Evolutionary conservation across 2,113 vertebrate genomes (phyloP), one percentile per base, ranked within the genome.

Genomic region (Agelaius tricolor): DNA sequence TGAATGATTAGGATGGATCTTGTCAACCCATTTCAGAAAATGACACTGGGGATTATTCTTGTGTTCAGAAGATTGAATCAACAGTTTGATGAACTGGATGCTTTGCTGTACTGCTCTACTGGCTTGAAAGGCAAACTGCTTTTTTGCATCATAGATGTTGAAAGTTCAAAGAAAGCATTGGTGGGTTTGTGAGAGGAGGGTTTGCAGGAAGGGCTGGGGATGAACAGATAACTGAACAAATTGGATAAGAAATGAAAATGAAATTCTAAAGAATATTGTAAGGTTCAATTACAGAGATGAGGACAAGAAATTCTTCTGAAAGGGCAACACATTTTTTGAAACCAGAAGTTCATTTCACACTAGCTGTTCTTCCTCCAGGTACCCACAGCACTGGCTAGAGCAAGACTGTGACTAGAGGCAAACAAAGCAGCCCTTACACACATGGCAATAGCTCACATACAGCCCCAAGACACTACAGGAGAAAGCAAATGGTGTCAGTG

Each of bases 41-140:
- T n/a, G 41, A 26, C 14, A 55, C 27, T 13, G 16, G 9, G 33
- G 75, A 94, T 96, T 91, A 77, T 58, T 78, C 71, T 80, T 77
- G 46, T 47, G 47, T 51, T 85, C 90, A 71, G 33, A 87, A 82
- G 84, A 95, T 94, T 44, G 93, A 95, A 93, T 75, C 67, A 87
- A 65, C 87, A 76, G 55, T 62, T 90, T 4, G 9, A 77, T 90
- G 78, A 84, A 91, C 72, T 33, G 55, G 30, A 31, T 66, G 69
- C 58, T 89, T 65, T 2, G 1, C n/a, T 84, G 41, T 15, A 65
- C 16, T 72, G 66, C 71, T 94, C 49, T 62, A 67, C 47, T 49
- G 68, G 67, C 55, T 69, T 80, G 82, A 80, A 87, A 85, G 43
- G n/a, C 58, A 87, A 87, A 82, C 30, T 35, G 41, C 31, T 63